Percentiles rank a stretch among this genome's conserved stretches.
Evolutionary conservation across 2,888 invertebrate species (phyloP).

Genomic region (Seira ritae): DNA sequence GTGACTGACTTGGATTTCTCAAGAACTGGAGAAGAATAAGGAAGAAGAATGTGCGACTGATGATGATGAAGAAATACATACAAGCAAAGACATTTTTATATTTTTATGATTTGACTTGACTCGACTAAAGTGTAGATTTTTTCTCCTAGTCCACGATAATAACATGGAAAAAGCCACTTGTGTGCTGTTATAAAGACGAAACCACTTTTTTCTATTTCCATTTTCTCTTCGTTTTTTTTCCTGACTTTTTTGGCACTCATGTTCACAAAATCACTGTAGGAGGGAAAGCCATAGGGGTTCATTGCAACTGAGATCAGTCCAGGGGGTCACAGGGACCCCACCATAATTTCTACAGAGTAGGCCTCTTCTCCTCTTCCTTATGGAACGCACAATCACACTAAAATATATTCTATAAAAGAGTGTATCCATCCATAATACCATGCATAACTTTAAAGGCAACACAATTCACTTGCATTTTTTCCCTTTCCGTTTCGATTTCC

Average conservation of each 20-base stretch:
- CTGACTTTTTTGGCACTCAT: conserved; percentile 73
- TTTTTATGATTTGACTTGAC: too few species aligned
- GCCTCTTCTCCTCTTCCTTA: conserved; percentile 34
- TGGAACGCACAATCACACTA: too few species aligned
- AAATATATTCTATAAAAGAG: too few species aligned
- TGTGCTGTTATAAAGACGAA: conserved; percentile 66
- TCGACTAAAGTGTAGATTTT: neutral
- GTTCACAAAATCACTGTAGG: conserved; percentile 73
- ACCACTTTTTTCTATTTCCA: conserved; percentile 66
- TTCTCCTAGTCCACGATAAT: conserved; percentile 43
- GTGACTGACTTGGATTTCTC: too few species aligned
- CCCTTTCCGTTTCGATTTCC: conserved; percentile 47
- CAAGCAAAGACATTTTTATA: too few species aligned
- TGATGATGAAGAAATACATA: too few species aligned
- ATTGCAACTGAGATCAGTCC: conserved; percentile 71
- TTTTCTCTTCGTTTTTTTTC: conserved; percentile 63
- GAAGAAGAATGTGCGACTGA: too few species aligned
- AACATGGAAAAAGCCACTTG: conserved; percentile 62
- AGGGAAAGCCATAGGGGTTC: conserved; percentile 71
- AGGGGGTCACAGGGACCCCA: conserved; percentile 73
- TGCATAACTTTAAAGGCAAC: too few species aligned
- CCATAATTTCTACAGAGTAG: conserved; percentile 71
- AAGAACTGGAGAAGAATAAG: too few species aligned
- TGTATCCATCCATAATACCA: too few species aligned
- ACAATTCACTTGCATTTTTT: neutral